Conservation (phyloP, 2,888 invertebrate genomes). For the Leptura quadrifasciata region DNA sequence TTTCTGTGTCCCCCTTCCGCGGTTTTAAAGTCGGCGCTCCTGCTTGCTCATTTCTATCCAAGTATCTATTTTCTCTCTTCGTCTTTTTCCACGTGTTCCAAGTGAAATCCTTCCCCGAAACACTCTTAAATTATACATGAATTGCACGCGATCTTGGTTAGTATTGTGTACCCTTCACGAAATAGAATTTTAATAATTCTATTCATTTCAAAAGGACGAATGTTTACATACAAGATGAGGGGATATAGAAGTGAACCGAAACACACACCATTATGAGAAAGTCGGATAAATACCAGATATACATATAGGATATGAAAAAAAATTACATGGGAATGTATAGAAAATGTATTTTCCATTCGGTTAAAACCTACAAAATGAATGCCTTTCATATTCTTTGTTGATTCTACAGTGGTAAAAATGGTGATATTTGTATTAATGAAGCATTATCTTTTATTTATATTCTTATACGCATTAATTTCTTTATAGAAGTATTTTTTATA, state of each 20-base stretch:
- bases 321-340: neutral
- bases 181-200: slow-evolving; percentile 40
- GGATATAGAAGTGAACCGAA: neutral
- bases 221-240: slow-evolving; percentile 32
- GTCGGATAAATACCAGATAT: slow-evolving; percentile 8
- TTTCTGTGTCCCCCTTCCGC: slow-evolving; percentile 3
- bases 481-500: too few relatives aligned
- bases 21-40: slow-evolving; percentile 7
- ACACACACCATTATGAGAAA: neutral
- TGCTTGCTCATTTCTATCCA: neutral
- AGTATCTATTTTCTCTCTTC: slow-evolving; percentile 8
- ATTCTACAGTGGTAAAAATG: neutral
- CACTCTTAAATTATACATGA: slow-evolving; percentile 38
- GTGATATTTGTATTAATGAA: too few relatives aligned
- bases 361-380: neutral
- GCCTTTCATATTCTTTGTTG: neutral
- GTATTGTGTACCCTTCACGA: slow-evolving; percentile 29
- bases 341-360: neutral
- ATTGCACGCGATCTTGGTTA: slow-evolving; percentile 30
- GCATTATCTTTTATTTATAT: too few relatives aligned
- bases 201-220: slow-evolving; percentile 34
- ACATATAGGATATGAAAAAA: neutral
- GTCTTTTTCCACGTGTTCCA: slow-evolving; percentile 16
- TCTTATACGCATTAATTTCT: too few relatives aligned
- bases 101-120: slow-evolving; percentile 29